Evolutionary conservation across 2,113 vertebrate species (phyloP), one percentile per base, ranked within the genome.

Genomic region (Poeciliopsis occidentalis): DNA sequence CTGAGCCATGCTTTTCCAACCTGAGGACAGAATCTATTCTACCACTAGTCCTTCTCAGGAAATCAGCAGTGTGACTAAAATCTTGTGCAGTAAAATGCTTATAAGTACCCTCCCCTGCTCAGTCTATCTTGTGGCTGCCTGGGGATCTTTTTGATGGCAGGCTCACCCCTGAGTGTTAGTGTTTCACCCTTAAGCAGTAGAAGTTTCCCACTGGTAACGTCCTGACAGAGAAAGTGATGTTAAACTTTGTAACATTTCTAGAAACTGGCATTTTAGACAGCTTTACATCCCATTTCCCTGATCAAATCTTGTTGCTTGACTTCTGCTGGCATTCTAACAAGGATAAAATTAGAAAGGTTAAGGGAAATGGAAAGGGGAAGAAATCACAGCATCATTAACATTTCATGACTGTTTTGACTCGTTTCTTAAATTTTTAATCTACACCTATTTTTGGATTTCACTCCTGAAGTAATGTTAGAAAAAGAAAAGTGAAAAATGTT

Each of bases 91-190:
- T 66, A 76, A 76, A 78, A 79, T 88, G 8, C 80, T 83, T 85
- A 75, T 68, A 5, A 27, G 77, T 71, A 76, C 81, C 80, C 75
- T 76, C 78, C 78, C 6, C 61, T 26, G 74, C 44, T 31, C 41
- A 78, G 73, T 89, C 91, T 89, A 87, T 92, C 90, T 92, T 87
- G 77, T 75, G 90, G 81, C 71, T 64, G 91, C 81, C 69, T 64
- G 87, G 82, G 67, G 75, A 76, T 85, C 76, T 83, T 75, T 84
- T 91, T 78, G 70, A 86, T 51, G 54, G 47, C 78, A 11, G 32
- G 71, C 74, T 67, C 77, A 78, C 85, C 84, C 82, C 76, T 79
- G 84, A 73, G 76, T 47, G 74, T 31, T 10, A 37, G 75, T 73
- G 75, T 81, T 75, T 81, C 73, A 7, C 60, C 63, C 67, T 75